phyloP scores from a whole-genome alignment of 2,797 vertebrate species.

The Poecilia velifera region DNA sequence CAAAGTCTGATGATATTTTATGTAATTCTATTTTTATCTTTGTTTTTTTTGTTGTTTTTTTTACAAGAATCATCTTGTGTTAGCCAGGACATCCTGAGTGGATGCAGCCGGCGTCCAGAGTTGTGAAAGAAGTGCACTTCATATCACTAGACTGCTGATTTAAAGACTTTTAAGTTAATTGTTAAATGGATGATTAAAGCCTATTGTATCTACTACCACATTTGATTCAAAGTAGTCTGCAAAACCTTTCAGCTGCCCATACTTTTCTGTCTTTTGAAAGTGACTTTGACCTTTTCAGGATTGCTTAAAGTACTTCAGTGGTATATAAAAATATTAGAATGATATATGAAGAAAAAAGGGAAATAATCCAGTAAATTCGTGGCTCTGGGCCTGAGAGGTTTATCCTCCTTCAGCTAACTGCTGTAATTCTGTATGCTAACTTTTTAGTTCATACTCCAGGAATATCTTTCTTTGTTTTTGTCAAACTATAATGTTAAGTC shows the following conservation, averaged over 20 bases:
- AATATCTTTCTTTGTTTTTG: not conserved
- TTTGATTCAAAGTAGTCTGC: not conserved
- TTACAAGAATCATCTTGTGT: not conserved
- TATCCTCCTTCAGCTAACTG: not conserved
- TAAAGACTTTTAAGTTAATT: not conserved
- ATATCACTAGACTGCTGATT: not conserved
- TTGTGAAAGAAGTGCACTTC: not conserved
- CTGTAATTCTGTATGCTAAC: not conserved
- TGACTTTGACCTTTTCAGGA: not conserved
- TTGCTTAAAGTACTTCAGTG: not conserved
- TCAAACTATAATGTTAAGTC: not conserved
- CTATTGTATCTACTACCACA: not conserved
- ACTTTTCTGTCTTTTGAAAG: not conserved
- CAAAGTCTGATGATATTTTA: not conserved
- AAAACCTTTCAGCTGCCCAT: not conserved
- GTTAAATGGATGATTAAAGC: not conserved
- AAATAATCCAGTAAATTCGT: not conserved
- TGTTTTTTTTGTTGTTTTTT: not conserved
- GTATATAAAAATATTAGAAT: not conserved
- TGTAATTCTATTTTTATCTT: not conserved
- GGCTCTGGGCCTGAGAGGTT: not conserved
- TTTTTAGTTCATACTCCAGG: not conserved
- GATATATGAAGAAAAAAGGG: not conserved
- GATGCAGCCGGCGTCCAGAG: not conserved
- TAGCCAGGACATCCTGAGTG: not conserved